Evolutionary conservation across 2,797 vertebrate species (phyloP), one percentile per base, ranked within the genome.

Genomic region (Pangasius macronema): DNA sequence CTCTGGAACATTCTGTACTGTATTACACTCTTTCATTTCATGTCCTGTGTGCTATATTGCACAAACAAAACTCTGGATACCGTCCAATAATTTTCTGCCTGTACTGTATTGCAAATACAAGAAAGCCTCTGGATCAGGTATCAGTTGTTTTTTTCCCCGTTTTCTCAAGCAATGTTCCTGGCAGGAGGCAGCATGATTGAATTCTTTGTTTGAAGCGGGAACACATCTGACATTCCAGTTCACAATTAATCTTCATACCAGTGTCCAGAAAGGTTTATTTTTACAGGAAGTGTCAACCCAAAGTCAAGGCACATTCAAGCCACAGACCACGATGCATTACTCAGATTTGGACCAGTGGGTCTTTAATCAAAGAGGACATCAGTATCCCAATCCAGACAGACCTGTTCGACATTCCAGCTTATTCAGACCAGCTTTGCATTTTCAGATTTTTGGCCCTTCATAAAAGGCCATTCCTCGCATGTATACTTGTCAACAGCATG

Each of bases 401-500:
- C 20, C 27, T 51, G 30, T 53, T 33, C 27, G 61, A 68, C 76
- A 90, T 83, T 84, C 70, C n/a, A 33, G 57, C 30, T 86, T 63
- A 55, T 51, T 79, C 75, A 24, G 30, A 16, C 49, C 8, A 5
- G 33, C 49, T 30, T 33, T 59, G 27, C 59, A 63, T 63, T 86
- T 68, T 87, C 85, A 89, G 51, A 79, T 39, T 86, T 89, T 91
- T 87, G 90, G 87, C 57, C 73, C 89, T 90, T 91, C 90, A 55
- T 89, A 94, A 87, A 82, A 91, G 87, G 83, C 88, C 86, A 92
- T 95, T 95, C 94, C 92, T 94, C 87, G 93, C 93, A 92, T 95
- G 91, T 90, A 93, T 92, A 90, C 94, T 93, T 94, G 93, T 97
- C 96, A 96, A 89, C 96, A 95, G 94, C 93, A 95, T 95, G 94